Evolutionary conservation across 2,888 invertebrate species (phyloP), one percentile per base, ranked within the genome.

Genomic region (Synanthedon vespiformis): DNA sequence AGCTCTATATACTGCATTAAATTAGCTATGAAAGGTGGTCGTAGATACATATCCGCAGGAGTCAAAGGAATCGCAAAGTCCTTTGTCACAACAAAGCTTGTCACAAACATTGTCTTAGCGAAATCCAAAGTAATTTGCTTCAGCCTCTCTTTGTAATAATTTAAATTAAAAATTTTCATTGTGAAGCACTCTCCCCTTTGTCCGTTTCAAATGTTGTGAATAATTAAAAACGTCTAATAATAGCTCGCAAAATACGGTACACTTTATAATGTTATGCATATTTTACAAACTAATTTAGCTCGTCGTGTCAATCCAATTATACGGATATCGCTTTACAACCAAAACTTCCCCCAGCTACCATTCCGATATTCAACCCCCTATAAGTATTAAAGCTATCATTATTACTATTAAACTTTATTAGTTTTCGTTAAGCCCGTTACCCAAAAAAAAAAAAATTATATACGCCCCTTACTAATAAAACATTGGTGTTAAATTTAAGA

Each of bases 201-300:
- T 18, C 50, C 50, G 4, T 18, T 27, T 40, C 34, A 40, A 52
- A 50, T 22, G 54, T 48, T 54, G 65, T 70, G 65, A 69, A 74
- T 76, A 70, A 73, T 75, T 71, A 75, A 72, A 67, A 64, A 64
- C 63, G 51, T 63, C 63, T 68, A 67, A 68, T 74, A 73, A 73
- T 67, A 57, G 61, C 57, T 58, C 53, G 57, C 64, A 63, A 69
- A 70, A 40, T 54, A 58, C 56, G 51, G 53, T 50, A 54, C 61
- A 54, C 63, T 66, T 62, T 67, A 70, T 75, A 75, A 74, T 64
- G 63, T 61, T 73, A 69, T 80, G 75, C 73, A 82, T 83, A 82
- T 79, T 84, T 80, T 61, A 81, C 70, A 57, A 68, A 70, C 77
- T 80, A 81, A 83, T 81, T 78, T 74, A 57, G 67, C 60, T 62